Percentiles rank a stretch among this genome's conserved stretches.
These are phyloP conservation scores for Acanthopleura granulata DNA, from an alignment of 2,888 invertebrate genomes.

Conservation along the genomic window DNA sequence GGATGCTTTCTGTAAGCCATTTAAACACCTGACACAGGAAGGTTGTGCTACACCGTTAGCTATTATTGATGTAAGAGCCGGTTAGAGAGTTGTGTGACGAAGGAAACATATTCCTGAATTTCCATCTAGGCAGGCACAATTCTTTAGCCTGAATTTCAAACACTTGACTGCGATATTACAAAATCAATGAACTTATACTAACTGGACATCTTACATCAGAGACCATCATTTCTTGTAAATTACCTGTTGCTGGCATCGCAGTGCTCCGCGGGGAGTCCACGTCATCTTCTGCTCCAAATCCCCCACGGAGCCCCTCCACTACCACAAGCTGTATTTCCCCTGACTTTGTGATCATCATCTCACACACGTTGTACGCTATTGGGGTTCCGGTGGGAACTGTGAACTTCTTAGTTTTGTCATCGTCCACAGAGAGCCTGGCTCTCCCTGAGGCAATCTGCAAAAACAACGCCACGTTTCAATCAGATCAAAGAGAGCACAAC, in stretches of 20 bases:
- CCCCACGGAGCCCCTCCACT: conserved; percentile 16
- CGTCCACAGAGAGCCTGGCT: conserved; percentile 4
- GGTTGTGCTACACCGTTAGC: no score
- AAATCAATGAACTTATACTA: background rate
- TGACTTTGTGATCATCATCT: conserved; percentile 33
- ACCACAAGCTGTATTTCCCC: conserved; percentile 21
- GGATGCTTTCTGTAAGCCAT: no score
- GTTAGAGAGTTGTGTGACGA: no score
- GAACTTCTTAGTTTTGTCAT: conserved; percentile 19
- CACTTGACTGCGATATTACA: no score
- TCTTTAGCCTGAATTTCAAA: no score
- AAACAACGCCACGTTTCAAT: no score
- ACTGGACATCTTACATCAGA: background rate
- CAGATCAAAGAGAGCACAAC: no score
- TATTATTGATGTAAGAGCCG: no score
- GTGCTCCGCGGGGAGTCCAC: background rate
- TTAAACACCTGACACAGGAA: no score
- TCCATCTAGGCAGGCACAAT: no score
- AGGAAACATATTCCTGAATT: no score
- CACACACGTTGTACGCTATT: conserved; percentile 41
- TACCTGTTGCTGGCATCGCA: background rate
- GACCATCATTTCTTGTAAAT: background rate
- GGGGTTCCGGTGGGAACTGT: conserved; percentile 31
- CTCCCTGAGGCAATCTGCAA: background rate
- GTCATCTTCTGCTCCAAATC: conserved; percentile 20